Evolutionary conservation across 2,113 vertebrate species (phyloP).

Genomic region (Cyrtonyx montezumae): DNA sequence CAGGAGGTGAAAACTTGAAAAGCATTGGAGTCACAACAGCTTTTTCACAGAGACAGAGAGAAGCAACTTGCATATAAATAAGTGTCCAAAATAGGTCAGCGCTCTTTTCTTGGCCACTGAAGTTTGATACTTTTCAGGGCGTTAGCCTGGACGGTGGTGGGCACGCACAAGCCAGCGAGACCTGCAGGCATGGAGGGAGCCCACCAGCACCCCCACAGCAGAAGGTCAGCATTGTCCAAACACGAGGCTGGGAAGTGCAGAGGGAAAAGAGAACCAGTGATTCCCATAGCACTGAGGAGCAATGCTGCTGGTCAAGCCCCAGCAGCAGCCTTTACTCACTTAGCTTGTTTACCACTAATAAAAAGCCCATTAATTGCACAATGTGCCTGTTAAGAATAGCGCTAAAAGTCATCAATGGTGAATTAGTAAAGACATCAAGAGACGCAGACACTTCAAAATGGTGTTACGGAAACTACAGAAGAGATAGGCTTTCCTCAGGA

Average conservation of each 20-base stretch:
- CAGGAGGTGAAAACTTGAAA: not conserved
- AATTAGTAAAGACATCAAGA: slow-evolving; percentile 62
- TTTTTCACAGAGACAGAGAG: slow-evolving; percentile 64
- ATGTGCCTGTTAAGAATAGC: slow-evolving; percentile 54
- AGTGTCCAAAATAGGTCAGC: slow-evolving; percentile 83
- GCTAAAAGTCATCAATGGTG: slow-evolving; percentile 25
- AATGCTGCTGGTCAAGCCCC: slow-evolving; percentile 11
- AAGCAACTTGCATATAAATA: slow-evolving; percentile 81
- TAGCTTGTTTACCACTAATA: slow-evolving; percentile 50
- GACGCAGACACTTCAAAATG: not conserved
- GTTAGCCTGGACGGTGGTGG: not conserved
- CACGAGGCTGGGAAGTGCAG: not conserved
- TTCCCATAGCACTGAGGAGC: not conserved
- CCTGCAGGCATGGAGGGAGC: not conserved
- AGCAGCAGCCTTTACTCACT: slow-evolving; percentile 18
- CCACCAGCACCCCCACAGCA: rapidly evolving
- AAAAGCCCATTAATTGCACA: slow-evolving; percentile 64
- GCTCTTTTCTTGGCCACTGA: slow-evolving; percentile 63
- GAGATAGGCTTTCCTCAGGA: slow-evolving; percentile 37
- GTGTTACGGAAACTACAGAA: slow-evolving; percentile 49
- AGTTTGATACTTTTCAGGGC: slow-evolving; percentile 55
- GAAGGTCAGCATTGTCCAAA: not conserved
- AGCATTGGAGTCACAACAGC: slow-evolving; percentile 44
- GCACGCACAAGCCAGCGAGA: not conserved
- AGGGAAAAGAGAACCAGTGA: not conserved